phyloP scores from a whole-genome alignment of 2,797 vertebrate species.

The Danio kyathit region DNA sequence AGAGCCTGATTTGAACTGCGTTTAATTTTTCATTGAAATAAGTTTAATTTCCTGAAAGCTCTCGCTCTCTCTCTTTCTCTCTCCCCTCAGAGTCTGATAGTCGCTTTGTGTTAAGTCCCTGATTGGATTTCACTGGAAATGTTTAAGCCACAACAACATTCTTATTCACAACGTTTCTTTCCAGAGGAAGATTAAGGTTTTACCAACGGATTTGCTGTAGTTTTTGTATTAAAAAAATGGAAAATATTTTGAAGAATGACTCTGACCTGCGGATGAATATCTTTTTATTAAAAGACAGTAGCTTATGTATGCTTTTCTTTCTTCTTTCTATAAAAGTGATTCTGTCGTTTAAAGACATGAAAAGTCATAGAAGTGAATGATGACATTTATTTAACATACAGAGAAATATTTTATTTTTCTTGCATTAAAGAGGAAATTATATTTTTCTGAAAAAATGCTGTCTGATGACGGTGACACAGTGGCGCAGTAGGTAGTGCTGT shows the following conservation, averaged over 20 bases:
- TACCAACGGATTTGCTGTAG: conserved; percentile 43
- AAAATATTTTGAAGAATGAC: conserved; percentile 27
- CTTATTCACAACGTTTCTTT: conserved; percentile 37
- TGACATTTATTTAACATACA: neutral
- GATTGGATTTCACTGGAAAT: conserved; percentile 53
- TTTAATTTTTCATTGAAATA: conserved; percentile 59
- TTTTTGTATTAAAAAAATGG: conserved; percentile 40
- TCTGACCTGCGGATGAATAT: neutral
- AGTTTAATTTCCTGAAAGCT: conserved; percentile 53
- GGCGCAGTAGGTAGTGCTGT: too few relatives aligned
- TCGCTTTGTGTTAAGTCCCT: conserved; percentile 39
- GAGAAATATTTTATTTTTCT: neutral
- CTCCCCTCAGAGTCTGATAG: conserved; percentile 11
- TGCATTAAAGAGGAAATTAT: neutral
- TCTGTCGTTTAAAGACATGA: too few relatives aligned
- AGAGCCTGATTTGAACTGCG: conserved; percentile 38
- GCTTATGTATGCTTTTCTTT: neutral
- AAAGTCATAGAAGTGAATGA: neutral
- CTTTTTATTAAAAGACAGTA: neutral
- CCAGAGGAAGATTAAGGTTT: conserved; percentile 48
- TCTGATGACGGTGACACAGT: too few relatives aligned
- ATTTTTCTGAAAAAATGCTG: neutral
- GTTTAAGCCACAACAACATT: conserved; percentile 50
- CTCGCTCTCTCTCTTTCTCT: conserved; percentile 11
- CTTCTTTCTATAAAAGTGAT: neutral